Evolutionary conservation across 2,113 vertebrate species (phyloP).

Genomic region (Ptilorrhoa leucosticta): DNA sequence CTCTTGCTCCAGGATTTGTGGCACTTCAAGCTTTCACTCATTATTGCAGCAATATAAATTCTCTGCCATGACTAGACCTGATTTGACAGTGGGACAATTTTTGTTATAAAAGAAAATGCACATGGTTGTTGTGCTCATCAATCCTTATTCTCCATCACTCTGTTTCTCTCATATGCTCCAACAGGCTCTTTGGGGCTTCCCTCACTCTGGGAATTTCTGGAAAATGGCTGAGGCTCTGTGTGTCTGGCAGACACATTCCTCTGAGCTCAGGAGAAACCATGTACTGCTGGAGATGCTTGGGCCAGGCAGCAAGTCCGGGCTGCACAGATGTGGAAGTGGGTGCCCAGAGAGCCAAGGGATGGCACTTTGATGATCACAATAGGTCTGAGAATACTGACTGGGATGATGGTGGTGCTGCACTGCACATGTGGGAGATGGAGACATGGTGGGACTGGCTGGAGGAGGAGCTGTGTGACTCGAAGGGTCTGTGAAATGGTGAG

Average conservation of each 20-base stretch:
- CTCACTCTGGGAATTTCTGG: background rate
- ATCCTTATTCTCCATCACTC: background rate
- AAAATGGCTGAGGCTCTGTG: background rate
- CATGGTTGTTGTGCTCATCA: background rate
- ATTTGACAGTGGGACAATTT: background rate
- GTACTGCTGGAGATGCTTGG: background rate
- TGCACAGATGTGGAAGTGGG: background rate
- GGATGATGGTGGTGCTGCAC: background rate
- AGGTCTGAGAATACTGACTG: background rate
- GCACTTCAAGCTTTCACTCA: background rate
- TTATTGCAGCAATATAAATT: background rate
- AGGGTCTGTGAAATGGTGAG: background rate
- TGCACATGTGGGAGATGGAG: background rate
- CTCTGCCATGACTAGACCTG: background rate
- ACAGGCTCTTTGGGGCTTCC: background rate
- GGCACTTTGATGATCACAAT: background rate
- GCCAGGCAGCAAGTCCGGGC: background rate
- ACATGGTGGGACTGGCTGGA: background rate
- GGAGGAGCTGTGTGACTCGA: background rate
- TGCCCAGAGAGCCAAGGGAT: background rate
- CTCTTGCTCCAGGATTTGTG: background rate
- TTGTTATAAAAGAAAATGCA: background rate
- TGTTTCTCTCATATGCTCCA: background rate
- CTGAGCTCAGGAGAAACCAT: background rate
- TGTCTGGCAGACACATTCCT: background rate